These are phyloP conservation scores for Protonibea diacanthus DNA, from an alignment of 2,797 vertebrate genomes.

Conservation along the genomic window DNA sequence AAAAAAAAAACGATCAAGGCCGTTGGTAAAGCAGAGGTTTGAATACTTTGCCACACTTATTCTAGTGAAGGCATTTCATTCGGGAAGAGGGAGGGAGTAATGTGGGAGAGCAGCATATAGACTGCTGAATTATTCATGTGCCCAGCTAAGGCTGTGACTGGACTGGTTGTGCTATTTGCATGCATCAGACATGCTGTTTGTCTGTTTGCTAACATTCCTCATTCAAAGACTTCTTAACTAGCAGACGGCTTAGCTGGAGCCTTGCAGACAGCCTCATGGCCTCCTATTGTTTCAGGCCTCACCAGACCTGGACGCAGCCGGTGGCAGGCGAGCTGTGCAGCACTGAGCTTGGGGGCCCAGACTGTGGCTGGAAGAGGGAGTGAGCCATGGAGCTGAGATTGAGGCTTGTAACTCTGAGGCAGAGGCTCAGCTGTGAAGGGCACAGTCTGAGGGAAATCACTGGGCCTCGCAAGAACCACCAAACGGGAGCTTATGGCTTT, in stretches of 20 bases:
- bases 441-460: constrained; percentile 66
- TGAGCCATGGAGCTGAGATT: constrained; percentile 51
- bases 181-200: constrained; percentile 94
- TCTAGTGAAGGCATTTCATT: constrained; percentile 85
- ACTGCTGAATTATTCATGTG: constrained; percentile 95
- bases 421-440: constrained; percentile 74
- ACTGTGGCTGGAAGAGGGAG: constrained; percentile 40
- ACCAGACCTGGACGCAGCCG: constrained; percentile 76
- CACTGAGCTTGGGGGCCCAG: constrained; percentile 65
- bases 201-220: constrained; percentile 96
- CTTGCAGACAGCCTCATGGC: constrained; percentile 87
- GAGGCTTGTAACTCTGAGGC: constrained; percentile 47
- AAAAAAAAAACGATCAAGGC: constrained; percentile 35
- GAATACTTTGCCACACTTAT: constrained; percentile 74
- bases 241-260: constrained; percentile 88
- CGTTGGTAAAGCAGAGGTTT: constrained; percentile 45
- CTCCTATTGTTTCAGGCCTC: constrained; percentile 89
- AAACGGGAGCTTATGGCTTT: constrained; percentile 72
- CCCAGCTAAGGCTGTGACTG: constrained; percentile 86
- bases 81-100: constrained; percentile 54
- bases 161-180: constrained; percentile 89
- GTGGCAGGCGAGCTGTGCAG: constrained; percentile 74
- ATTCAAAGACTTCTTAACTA: constrained; percentile 93
- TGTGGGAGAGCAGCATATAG: constrained; percentile 74
- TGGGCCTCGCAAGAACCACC: constrained; percentile 38